Conservation (phyloP, 2,113 vertebrate species). For the Bombycilla garrulus region DNA sequence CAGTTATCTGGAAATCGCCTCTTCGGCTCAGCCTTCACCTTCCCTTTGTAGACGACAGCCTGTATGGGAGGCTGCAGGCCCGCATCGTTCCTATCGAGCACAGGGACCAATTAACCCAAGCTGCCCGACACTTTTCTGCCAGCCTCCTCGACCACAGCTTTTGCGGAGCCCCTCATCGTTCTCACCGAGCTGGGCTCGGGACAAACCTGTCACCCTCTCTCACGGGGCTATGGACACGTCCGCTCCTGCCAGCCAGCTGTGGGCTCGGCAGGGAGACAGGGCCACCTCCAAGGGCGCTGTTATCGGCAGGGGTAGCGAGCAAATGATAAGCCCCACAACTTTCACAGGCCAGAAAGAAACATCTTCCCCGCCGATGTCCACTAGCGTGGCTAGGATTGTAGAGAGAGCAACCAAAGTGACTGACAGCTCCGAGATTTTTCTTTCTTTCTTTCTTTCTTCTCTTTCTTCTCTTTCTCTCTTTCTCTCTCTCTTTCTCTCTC, state of each 20-base stretch:
- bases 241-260: background rate
- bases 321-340: background rate
- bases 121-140: background rate
- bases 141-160: background rate
- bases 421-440: background rate
- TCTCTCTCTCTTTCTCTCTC: too few species aligned
- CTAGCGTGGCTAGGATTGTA: background rate
- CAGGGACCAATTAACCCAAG: background rate
- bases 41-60: background rate
- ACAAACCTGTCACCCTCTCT: background rate
- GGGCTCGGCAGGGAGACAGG: background rate
- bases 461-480: too few species aligned
- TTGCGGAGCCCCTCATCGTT: background rate
- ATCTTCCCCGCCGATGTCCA: background rate
- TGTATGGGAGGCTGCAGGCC: background rate
- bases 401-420: background rate
- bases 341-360: background rate
- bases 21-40: background rate
- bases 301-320: background rate
- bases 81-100: background rate
- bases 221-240: background rate
- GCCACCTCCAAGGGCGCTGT: background rate
- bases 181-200: too few species aligned
- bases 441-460: background rate
- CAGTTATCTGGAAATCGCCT: background rate